Base-by-base conservation (phyloP, 2,113 vertebrate species). In the Peromyscus maniculatus region DNA sequence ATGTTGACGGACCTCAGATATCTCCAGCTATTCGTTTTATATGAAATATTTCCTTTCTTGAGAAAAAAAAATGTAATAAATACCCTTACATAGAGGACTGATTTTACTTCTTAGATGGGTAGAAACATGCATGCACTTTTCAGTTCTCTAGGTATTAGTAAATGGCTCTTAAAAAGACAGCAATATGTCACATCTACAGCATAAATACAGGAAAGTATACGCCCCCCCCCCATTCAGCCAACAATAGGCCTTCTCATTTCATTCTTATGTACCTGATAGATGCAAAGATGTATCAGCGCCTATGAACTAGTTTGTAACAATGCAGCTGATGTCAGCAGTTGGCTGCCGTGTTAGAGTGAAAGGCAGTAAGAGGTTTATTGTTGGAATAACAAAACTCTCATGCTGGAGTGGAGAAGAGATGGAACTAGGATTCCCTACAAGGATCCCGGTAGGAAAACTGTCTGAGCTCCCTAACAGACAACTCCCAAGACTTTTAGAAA, bases 61-160 rank as follows among this genome's bases (percentile, higher is more conserved):
- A 78, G 62, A 71, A 94, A 96, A 94, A n/a, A n/a, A 96, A 95
- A 92, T 55, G 43, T 10, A 94, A 67, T 77, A 89, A 97, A 75
- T 86, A 86, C 75, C 21, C 36, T 62, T 87, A 39, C 1, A 10
- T 10, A 64, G 5, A 9, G n/a, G 95, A 93, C 59, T 84, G 55
- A 93, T 90, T 94, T 95, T 88, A 36, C 77, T 86, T 89, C 79
- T 94, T 96, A 89, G 79, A 86, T 89, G 46, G 4, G 15, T 78
- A 3, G 49, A 78, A 96, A 43, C 19, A 43, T 21, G 2, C 36
- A 77, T 66, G 9, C 24, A 84, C 83, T 95, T 96, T 96, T 5
- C 55, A 95, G 80, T 96, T 59, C 26, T 74, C 3, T 72, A 83
- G 91, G 36, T 91, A 89, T 74, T 91, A 90, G 52, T 90, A 90